phyloP scores from a whole-genome alignment of 2,888 invertebrate species.

The Iphiclides podalirius region DNA sequence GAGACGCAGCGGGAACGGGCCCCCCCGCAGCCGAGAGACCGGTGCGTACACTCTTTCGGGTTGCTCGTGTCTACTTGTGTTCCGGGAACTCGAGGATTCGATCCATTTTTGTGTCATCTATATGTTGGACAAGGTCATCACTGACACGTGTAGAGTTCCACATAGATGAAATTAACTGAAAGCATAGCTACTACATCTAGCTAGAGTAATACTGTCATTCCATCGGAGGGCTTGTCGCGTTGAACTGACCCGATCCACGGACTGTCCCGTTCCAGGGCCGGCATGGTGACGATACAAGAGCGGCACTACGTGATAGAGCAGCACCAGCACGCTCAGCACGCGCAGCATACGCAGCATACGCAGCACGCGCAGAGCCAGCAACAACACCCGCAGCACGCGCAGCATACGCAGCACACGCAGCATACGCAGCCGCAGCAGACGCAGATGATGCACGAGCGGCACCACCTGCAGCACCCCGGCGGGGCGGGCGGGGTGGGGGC shows the following conservation, averaged over 20 bases:
- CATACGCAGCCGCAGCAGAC: constrained; percentile 37
- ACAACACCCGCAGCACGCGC: constrained; percentile 44
- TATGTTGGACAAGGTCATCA: too few species aligned
- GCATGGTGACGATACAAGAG: constrained; percentile 60
- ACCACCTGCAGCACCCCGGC: constrained; percentile 39
- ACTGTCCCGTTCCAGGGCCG: constrained; percentile 30
- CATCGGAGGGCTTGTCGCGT: too few species aligned
- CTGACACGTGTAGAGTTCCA: too few species aligned
- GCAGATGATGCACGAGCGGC: constrained; percentile 46
- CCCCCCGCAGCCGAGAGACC: constrained; percentile 27
- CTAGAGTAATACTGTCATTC: too few species aligned
- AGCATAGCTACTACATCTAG: too few species aligned
- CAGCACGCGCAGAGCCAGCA: constrained; percentile 44
- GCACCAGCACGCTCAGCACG: constrained; percentile 39
- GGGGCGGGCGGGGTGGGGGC: constrained; percentile 23
- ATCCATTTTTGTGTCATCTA: too few species aligned
- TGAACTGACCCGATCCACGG: too few species aligned
- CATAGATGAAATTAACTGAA: too few species aligned
- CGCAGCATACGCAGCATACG: constrained; percentile 32
- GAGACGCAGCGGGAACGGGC: constrained; percentile 32
- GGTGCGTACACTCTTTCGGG: too few species aligned
- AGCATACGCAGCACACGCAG: constrained; percentile 42
- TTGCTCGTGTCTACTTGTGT: too few species aligned
- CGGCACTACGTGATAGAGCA: constrained; percentile 58
- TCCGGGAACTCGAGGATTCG: too few species aligned